A percentile compares a stretch with the other conserved stretches of the same genome.
phyloP scores from a whole-genome alignment of 2,888 invertebrate species.

The Trissolcus japonicus region DNA sequence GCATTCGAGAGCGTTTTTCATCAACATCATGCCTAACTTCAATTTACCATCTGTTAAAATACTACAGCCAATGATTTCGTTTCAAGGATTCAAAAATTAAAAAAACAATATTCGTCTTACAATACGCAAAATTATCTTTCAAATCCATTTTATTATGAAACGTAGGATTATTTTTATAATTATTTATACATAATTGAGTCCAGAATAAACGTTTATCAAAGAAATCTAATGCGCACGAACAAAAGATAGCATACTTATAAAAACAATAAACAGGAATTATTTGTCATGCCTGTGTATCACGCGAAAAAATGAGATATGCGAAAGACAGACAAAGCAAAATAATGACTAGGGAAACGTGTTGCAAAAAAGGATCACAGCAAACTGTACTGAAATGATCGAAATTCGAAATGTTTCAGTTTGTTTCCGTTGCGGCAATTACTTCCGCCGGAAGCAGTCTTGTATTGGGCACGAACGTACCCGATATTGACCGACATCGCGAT shows the following conservation, averaged over 20 bases:
- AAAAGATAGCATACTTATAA: slow-evolving; percentile 22
- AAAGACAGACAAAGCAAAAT: slow-evolving; percentile 12
- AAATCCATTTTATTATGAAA: too few species aligned
- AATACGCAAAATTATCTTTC: too few species aligned
- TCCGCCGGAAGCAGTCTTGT: slow-evolving; percentile 63
- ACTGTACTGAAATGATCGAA: slow-evolving; percentile 56
- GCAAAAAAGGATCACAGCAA: neutral
- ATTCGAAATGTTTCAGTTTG: slow-evolving; percentile 63
- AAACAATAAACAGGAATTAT: slow-evolving; percentile 22
- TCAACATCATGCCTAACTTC: neutral
- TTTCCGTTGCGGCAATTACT: slow-evolving; percentile 63
- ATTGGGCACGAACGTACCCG: slow-evolving; percentile 53
- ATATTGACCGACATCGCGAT: slow-evolving; percentile 50
- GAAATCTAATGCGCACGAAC: slow-evolving; percentile 1
- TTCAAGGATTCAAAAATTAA: too few species aligned
- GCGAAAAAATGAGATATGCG: slow-evolving; percentile 20
- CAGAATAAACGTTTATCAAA: too few species aligned
- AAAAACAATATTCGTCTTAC: too few species aligned
- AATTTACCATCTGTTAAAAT: too few species aligned
- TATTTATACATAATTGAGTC: too few species aligned
- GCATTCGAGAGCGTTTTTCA: slow-evolving; percentile 7
- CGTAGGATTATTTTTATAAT: too few species aligned
- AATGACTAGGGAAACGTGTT: slow-evolving; percentile 13
- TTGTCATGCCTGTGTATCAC: slow-evolving; percentile 29
- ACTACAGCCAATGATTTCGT: too few species aligned